Conservation (phyloP, 2,888 invertebrate species). For the Diaprepes abbreviatus region DNA sequence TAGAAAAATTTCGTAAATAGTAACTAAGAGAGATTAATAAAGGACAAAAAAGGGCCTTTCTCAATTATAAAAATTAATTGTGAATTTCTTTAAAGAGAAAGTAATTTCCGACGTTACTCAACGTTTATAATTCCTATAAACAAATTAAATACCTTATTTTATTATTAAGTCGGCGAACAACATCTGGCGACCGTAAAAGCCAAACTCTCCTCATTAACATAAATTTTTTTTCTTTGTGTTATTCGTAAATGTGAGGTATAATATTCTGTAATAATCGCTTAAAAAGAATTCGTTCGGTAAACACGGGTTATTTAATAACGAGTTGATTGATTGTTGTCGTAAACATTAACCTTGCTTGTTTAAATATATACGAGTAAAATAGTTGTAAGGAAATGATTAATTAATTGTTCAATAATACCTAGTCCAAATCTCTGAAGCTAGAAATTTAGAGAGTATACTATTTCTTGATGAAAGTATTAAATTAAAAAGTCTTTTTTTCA, state of each 20-base stretch:
- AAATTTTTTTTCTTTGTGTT: neutral
- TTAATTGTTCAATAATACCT: no score
- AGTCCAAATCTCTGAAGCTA: no score
- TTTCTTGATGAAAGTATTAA: no score
- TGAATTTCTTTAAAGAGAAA: constrained; percentile 2
- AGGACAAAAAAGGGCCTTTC: no score
- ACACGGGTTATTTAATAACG: neutral
- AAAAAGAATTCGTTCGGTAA: neutral
- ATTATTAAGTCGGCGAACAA: neutral
- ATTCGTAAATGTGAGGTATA: neutral
- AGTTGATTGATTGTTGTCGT: neutral
- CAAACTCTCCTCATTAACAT: neutral
- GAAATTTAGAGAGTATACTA: no score
- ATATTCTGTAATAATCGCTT: no score
- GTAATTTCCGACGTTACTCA: neutral
- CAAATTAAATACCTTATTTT: neutral
- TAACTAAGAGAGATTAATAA: no score
- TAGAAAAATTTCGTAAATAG: no score
- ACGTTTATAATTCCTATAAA: neutral
- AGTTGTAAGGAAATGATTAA: no score
- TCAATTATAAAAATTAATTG: neutral
- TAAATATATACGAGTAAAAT: no score
- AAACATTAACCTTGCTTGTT: neutral
- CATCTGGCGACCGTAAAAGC: constrained; percentile 5
- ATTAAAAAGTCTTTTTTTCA: no score